A percentile compares a stretch with the other conserved stretches of the same genome.
Evolutionary conservation across 2,888 invertebrate species (phyloP).

Genomic region (Proisotoma minuta): DNA sequence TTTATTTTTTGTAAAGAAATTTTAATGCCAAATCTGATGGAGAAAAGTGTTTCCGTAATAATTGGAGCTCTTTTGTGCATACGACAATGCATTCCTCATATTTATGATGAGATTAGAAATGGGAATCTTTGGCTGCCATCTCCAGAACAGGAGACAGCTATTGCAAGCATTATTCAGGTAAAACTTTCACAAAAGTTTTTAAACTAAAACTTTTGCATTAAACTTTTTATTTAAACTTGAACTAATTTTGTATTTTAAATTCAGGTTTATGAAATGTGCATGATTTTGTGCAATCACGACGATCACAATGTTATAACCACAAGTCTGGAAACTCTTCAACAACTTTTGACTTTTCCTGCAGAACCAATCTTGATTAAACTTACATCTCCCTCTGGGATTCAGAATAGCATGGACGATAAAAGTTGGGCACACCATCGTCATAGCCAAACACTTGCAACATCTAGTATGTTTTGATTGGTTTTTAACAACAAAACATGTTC

Average conservation of each 20-base stretch:
- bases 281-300: constrained; percentile 55
- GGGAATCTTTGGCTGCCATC: constrained; percentile 11
- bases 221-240: neutral
- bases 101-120: constrained; percentile 31
- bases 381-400: constrained; percentile 54
- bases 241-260: constrained; percentile 42
- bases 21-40: constrained; percentile 44
- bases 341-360: constrained; percentile 58
- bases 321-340: constrained; percentile 69
- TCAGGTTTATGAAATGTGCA: constrained; percentile 72
- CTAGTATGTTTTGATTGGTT: constrained; percentile 14
- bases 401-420: constrained; percentile 43
- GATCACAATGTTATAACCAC: constrained; percentile 87
- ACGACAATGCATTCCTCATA: constrained; percentile 39
- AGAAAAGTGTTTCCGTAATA: constrained; percentile 39
- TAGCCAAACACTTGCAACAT: constrained; percentile 17
- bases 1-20: constrained; percentile 29
- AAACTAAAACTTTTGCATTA: neutral
- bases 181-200: neutral
- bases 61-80: constrained; percentile 43
- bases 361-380: constrained; percentile 57
- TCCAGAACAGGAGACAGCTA: constrained; percentile 25
- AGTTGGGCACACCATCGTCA: constrained; percentile 17
- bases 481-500: neutral
- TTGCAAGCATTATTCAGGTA: constrained; percentile 34